Conservation (phyloP, 2,113 vertebrate species). For the Corythornis cristatus region DNA sequence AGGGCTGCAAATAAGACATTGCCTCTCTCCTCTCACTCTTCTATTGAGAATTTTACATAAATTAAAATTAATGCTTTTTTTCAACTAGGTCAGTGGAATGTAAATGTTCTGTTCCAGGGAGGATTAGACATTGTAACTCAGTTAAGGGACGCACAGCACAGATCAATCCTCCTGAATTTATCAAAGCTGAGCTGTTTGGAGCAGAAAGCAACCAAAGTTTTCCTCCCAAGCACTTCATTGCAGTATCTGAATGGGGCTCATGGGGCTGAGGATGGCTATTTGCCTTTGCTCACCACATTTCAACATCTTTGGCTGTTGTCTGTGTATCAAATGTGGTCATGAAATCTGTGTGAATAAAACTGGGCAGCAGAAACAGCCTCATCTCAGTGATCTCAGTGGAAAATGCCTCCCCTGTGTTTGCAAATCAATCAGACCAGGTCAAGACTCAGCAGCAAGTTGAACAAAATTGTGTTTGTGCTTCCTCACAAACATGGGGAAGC, state of each 20-base stretch:
- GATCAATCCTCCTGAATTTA: constrained; percentile 41
- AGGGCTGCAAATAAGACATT: neutral
- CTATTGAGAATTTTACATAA: constrained; percentile 61
- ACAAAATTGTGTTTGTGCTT: neutral
- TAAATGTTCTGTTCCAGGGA: constrained; percentile 62
- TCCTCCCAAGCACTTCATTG: neutral
- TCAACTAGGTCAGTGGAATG: constrained; percentile 73
- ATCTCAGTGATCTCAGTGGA: neutral
- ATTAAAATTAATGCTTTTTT: constrained; percentile 72
- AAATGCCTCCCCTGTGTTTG: neutral
- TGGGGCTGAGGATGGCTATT: neutral
- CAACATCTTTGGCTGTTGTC: neutral
- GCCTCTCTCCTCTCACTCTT: constrained; percentile 14
- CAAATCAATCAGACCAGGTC: neutral
- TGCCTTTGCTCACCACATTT: neutral
- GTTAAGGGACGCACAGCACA: constrained; percentile 27
- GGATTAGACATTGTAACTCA: constrained; percentile 59
- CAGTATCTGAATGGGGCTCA: neutral
- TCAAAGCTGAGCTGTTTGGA: constrained; percentile 39
- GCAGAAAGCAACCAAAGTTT: constrained; percentile 17
- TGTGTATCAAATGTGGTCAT: neutral
- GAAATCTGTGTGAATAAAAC: constrained; percentile 9
- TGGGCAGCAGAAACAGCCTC: neutral
- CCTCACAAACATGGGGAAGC: neutral
- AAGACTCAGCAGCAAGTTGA: neutral